A percentile compares a stretch with the other conserved stretches of the same genome.
These are phyloP conservation scores for Brenthis daphne DNA, from an alignment of 2,888 invertebrate species.

Conservation along the genomic window DNA sequence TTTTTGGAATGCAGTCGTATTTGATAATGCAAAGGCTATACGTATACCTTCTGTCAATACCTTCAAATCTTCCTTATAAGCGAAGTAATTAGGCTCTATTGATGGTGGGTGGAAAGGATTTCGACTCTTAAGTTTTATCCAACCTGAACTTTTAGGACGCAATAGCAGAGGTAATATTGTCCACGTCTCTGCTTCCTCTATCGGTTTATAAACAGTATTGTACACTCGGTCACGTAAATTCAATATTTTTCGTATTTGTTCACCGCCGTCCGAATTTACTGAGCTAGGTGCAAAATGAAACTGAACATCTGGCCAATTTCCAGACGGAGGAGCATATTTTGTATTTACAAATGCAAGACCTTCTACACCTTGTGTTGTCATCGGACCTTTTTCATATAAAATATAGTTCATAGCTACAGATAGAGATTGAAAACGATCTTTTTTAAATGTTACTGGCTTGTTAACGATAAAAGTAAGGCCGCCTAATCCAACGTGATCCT, in stretches of 20 bases:
- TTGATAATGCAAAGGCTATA: slow-evolving; percentile 90
- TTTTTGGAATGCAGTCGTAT: slow-evolving; percentile 89
- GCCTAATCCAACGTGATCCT: slow-evolving; percentile 94
- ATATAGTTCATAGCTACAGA: slow-evolving; percentile 91
- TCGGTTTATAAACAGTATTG: slow-evolving; percentile 92
- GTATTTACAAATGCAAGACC: slow-evolving; percentile 94
- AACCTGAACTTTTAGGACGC: slow-evolving; percentile 93
- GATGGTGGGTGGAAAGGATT: slow-evolving; percentile 92
- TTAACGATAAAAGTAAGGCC: slow-evolving; percentile 92
- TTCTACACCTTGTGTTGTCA: slow-evolving; percentile 93
- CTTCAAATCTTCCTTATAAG: slow-evolving; percentile 90
- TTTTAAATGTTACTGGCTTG: slow-evolving; percentile 90
- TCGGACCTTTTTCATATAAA: slow-evolving; percentile 89
- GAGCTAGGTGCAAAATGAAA: slow-evolving; percentile 94
- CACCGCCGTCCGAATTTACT: slow-evolving; percentile 91
- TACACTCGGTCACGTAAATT: slow-evolving; percentile 90
- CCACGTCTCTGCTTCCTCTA: slow-evolving; percentile 91
- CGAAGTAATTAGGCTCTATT: slow-evolving; percentile 96
- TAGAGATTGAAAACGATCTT: slow-evolving; percentile 88
- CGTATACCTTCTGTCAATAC: slow-evolving; percentile 92
- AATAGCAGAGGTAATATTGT: slow-evolving; percentile 90
- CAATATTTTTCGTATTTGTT: slow-evolving; percentile 88
- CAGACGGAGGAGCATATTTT: slow-evolving; percentile 89
- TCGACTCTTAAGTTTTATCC: slow-evolving; percentile 89
- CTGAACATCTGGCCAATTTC: slow-evolving; percentile 92